Percentiles rank a stretch among this genome's conserved stretches.
These are phyloP conservation scores for Dynastes tityus DNA, from an alignment of 2,888 invertebrate genomes.

Conservation along the genomic window DNA sequence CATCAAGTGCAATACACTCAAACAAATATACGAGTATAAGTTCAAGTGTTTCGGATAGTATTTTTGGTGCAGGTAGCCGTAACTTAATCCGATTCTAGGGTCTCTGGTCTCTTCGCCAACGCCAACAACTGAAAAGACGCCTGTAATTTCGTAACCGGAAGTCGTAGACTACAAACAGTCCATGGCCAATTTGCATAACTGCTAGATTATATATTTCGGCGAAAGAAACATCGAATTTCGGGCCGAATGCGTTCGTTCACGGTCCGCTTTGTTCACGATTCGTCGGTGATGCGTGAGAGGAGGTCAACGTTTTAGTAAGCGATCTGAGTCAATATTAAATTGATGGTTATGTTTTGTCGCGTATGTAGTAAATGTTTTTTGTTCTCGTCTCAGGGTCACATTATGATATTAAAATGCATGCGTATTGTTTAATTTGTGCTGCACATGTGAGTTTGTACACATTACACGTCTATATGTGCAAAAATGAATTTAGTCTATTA, in stretches of 20 bases:
- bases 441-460: slow-evolving; percentile 16
- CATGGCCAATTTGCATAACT: not conserved
- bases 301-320: slow-evolving; percentile 34
- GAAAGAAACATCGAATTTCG: slow-evolving; percentile 2
- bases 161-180: not conserved
- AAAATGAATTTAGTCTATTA: no score
- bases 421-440: slow-evolving; percentile 31
- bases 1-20: not conserved
- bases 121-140: slow-evolving; percentile 11
- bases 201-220: slow-evolving; percentile 4
- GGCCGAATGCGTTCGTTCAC: slow-evolving; percentile 2
- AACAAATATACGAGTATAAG: not conserved
- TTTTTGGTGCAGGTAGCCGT: slow-evolving; percentile 26
- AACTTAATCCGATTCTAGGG: not conserved
- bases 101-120: slow-evolving; percentile 2
- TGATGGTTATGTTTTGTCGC: slow-evolving; percentile 8
- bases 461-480: not conserved
- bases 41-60: not conserved
- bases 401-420: slow-evolving; percentile 45
- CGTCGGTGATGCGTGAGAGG: slow-evolving; percentile 15
- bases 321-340: slow-evolving; percentile 42
- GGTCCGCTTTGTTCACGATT: not conserved
- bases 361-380: slow-evolving; percentile 1
- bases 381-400: slow-evolving; percentile 42
- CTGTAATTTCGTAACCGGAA: slow-evolving; percentile 26